phyloP scores from a whole-genome alignment of 2,888 invertebrate genomes.

The Melieria picta region DNA sequence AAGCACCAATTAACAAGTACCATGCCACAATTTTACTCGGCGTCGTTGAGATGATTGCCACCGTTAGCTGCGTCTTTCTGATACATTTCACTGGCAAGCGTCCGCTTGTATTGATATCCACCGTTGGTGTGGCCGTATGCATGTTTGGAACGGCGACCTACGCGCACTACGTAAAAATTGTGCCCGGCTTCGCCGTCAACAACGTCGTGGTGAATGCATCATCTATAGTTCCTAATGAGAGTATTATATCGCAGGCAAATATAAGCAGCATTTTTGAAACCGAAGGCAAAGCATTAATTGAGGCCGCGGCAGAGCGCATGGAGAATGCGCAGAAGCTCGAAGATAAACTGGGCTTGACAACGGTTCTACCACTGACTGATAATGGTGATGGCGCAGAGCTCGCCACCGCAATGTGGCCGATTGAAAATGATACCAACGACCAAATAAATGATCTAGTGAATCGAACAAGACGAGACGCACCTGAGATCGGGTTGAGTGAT shows the following conservation, averaged over 20 bases:
- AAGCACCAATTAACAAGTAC: slow-evolving; percentile 80
- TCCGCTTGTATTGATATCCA: slow-evolving; percentile 74
- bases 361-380: slow-evolving; percentile 29
- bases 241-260: slow-evolving; percentile 59
- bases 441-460: slow-evolving; percentile 34
- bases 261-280: slow-evolving; percentile 61
- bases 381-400: slow-evolving; percentile 38
- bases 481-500: slow-evolving; percentile 31
- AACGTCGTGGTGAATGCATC: slow-evolving; percentile 65
- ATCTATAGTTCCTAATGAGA: slow-evolving; percentile 55
- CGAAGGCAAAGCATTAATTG: slow-evolving; percentile 50
- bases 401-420: neutral
- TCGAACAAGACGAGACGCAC: slow-evolving; percentile 48
- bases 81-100: slow-evolving; percentile 81
- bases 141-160: slow-evolving; percentile 69
- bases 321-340: slow-evolving; percentile 18
- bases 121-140: slow-evolving; percentile 74
- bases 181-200: slow-evolving; percentile 63
- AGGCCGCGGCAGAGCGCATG: slow-evolving; percentile 22
- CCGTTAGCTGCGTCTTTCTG: slow-evolving; percentile 72
- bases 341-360: slow-evolving; percentile 10
- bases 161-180: slow-evolving; percentile 61
- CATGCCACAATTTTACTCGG: slow-evolving; percentile 80
- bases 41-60: slow-evolving; percentile 75
- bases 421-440: neutral